A percentile compares a stretch with the other conserved stretches of the same genome.
These are phyloP conservation scores for Lycaena phlaeas DNA, from an alignment of 2,888 invertebrate species.

Conservation along the genomic window DNA sequence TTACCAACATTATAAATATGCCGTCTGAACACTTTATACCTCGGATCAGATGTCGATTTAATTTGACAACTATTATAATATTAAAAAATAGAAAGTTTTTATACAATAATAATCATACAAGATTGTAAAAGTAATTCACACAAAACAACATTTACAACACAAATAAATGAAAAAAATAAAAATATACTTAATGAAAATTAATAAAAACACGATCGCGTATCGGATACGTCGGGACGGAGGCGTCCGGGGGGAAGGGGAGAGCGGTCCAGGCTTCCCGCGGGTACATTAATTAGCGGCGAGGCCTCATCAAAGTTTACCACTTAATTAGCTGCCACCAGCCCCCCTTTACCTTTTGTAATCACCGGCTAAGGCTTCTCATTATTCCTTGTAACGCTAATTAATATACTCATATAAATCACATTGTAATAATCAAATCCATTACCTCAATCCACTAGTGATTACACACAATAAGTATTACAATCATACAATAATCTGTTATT, in stretches of 20 bases:
- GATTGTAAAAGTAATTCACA: too few relatives aligned
- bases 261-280: slow-evolving; percentile 48
- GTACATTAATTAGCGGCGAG: slow-evolving; percentile 66
- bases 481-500: too few relatives aligned
- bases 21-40: too few relatives aligned
- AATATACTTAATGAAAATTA: slow-evolving; percentile 1
- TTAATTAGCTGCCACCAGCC: slow-evolving; percentile 63
- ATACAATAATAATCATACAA: too few relatives aligned
- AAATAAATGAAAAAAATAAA: neutral
- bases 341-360: slow-evolving; percentile 57
- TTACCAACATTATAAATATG: too few relatives aligned
- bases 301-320: slow-evolving; percentile 71
- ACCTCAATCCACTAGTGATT: too few relatives aligned
- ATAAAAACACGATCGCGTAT: neutral
- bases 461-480: too few relatives aligned
- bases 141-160: too few relatives aligned
- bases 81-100: too few relatives aligned
- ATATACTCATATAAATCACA: slow-evolving; percentile 1
- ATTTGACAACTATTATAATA: too few relatives aligned
- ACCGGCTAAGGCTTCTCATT: slow-evolving; percentile 58
- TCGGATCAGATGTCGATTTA: too few relatives aligned
- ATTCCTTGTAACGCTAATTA: slow-evolving; percentile 23
- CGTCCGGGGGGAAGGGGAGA: neutral
- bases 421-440: slow-evolving; percentile 1
- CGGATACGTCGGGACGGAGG: neutral